Conservation (phyloP, 2,888 invertebrate species). For the Linnaemya tessellans region DNA sequence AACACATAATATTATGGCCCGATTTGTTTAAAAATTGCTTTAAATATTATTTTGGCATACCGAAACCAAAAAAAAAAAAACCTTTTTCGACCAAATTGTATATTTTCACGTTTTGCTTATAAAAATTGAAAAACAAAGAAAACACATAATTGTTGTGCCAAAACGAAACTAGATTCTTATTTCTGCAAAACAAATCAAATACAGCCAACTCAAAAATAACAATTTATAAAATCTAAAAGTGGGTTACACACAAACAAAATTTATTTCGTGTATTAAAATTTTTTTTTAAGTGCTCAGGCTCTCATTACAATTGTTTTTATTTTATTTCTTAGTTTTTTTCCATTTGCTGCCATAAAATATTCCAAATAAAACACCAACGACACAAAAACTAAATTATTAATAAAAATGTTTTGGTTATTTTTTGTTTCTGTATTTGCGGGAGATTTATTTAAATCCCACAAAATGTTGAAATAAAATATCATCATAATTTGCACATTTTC, state of each 20-base stretch:
- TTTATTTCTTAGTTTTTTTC: not conserved
- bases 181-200: not conserved
- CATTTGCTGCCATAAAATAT: constrained; percentile 51
- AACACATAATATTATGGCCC: too few species aligned
- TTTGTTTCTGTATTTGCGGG: constrained; percentile 12
- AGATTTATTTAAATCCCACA: constrained; percentile 51
- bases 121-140: constrained; percentile 3
- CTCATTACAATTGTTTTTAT: constrained; percentile 50
- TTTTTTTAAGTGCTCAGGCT: not conserved
- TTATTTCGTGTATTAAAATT: not conserved
- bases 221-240: constrained; percentile 41
- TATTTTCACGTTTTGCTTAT: not conserved
- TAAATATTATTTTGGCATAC: too few species aligned
- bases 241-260: constrained; percentile 49
- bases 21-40: too few species aligned
- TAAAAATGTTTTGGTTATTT: constrained; percentile 48
- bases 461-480: constrained; percentile 29
- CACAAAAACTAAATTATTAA: constrained; percentile 58
- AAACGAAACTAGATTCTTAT: constrained; percentile 16
- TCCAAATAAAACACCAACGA: constrained; percentile 45
- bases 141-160: constrained; percentile 16
- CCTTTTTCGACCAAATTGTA: not conserved
- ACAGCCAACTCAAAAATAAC: constrained; percentile 22
- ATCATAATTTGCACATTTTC: constrained; percentile 38
- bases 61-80: too few species aligned